phyloP scores from a whole-genome alignment of 2,113 vertebrate genomes.

The Spizaetus ornatus region DNA sequence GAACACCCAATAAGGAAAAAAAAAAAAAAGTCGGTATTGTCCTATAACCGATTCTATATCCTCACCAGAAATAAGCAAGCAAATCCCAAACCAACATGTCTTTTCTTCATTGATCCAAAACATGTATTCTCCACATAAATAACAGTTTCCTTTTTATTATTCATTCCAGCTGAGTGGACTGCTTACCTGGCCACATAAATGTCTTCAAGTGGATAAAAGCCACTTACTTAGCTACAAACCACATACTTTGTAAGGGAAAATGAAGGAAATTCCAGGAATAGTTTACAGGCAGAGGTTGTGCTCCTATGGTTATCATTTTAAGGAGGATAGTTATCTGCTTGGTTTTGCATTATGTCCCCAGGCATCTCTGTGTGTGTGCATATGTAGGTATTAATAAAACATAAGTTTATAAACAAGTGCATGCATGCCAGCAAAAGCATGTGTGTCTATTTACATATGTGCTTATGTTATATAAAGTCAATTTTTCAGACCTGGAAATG shows the following conservation, averaged over 20 bases:
- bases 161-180: not conserved
- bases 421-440: not conserved
- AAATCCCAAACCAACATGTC: not conserved
- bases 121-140: not conserved
- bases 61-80: not conserved
- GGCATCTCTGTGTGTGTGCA: not conserved
- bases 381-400: not conserved
- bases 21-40: fast-evolving
- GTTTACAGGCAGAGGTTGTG: not conserved
- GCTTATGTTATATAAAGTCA: not conserved
- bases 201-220: not conserved
- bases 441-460: not conserved
- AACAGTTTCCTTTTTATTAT: not conserved
- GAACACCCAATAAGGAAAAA: not conserved
- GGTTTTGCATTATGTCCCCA: not conserved
- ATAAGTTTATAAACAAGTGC: not conserved
- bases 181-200: not conserved
- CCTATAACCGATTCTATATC: not conserved
- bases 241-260: not conserved
- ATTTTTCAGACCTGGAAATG: not conserved
- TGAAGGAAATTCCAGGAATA: not conserved
- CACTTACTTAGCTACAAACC: not conserved
- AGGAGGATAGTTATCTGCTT: not conserved
- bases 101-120: not conserved
- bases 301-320: not conserved